Percentiles rank a stretch among this genome's conserved stretches.
Evolutionary conservation across 35 echinoderm and acorn worm genomes (phyloP).

Genomic region (Strongylocentrotus purpuratus): DNA sequence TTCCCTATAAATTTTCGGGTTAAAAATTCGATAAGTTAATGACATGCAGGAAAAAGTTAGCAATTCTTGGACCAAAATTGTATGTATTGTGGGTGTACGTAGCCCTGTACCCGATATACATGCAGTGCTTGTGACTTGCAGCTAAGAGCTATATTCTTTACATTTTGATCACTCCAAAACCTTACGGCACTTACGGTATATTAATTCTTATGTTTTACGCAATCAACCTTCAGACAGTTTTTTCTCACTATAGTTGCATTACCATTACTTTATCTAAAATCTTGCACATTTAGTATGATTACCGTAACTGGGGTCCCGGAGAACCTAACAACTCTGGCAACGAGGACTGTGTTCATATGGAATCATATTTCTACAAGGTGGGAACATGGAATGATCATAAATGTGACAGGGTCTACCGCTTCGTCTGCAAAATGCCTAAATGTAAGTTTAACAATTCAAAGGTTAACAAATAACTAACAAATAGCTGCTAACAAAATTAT

Average conservation of each 20-base stretch:
- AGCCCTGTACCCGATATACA: not conserved
- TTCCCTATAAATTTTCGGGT: not conserved
- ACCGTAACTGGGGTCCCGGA: conserved; percentile 69
- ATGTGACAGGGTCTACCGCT: conserved; percentile 51
- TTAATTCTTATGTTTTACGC: not conserved
- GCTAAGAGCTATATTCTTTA: not conserved
- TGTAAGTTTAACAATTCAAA: conserved; percentile 28
- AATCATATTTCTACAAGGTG: conserved; percentile 47
- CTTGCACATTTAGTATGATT: conserved; percentile 48
- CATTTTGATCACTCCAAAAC: too few species aligned
- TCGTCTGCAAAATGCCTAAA: conserved; percentile 65
- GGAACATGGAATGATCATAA: conserved; percentile 70
- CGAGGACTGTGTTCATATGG: conserved; percentile 73
- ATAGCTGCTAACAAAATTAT: too few species aligned
- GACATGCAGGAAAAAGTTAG: too few species aligned
- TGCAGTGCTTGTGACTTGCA: not conserved
- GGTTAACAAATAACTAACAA: too few species aligned
- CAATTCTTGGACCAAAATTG: too few species aligned
- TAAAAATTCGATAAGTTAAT: not conserved
- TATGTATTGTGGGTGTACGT: too few species aligned
- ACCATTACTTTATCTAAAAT: too few species aligned
- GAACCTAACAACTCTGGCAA: conserved; percentile 58
- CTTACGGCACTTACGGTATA: too few species aligned
- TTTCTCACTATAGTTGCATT: too few species aligned
- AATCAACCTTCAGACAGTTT: not conserved